Conservation (phyloP, 2,113 vertebrate genomes). For the Cacatua alba region DNA sequence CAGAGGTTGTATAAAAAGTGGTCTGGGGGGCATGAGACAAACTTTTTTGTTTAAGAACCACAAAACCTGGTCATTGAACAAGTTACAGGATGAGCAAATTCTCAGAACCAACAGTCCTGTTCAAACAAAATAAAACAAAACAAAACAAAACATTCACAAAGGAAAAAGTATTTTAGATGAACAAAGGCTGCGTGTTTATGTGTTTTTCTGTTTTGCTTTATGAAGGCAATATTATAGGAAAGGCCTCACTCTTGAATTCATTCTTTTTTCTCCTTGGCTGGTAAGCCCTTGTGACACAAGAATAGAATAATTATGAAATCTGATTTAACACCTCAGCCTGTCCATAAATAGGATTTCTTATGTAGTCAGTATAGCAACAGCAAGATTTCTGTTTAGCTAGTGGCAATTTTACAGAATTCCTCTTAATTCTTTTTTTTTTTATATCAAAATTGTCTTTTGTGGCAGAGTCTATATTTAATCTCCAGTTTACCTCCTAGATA, state of each 20-base stretch:
- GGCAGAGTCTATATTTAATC: not conserved
- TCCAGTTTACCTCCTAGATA: not conserved
- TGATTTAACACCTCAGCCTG: not conserved
- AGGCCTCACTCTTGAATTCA: not conserved
- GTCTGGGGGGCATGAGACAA: not conserved
- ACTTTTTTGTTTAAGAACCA: not conserved
- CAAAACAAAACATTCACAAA: not conserved
- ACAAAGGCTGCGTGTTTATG: not conserved
- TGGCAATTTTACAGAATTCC: not conserved
- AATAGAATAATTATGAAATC: not conserved
- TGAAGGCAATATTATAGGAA: not conserved
- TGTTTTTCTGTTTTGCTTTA: not conserved
- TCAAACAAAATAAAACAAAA: not conserved
- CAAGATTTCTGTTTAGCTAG: not conserved
- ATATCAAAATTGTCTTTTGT: not conserved
- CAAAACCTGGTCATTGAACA: not conserved
- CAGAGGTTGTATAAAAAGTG: not conserved
- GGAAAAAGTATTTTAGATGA: not conserved
- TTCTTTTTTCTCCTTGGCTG: not conserved
- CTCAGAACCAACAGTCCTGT: not conserved
- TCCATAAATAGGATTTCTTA: not conserved
- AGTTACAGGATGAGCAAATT: not conserved
- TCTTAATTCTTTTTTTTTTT: not conserved
- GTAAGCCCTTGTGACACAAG: not conserved
- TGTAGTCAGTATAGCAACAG: not conserved